phyloP scores from a whole-genome alignment of 2,797 vertebrate genomes.

The Urophycis tenuis region DNA sequence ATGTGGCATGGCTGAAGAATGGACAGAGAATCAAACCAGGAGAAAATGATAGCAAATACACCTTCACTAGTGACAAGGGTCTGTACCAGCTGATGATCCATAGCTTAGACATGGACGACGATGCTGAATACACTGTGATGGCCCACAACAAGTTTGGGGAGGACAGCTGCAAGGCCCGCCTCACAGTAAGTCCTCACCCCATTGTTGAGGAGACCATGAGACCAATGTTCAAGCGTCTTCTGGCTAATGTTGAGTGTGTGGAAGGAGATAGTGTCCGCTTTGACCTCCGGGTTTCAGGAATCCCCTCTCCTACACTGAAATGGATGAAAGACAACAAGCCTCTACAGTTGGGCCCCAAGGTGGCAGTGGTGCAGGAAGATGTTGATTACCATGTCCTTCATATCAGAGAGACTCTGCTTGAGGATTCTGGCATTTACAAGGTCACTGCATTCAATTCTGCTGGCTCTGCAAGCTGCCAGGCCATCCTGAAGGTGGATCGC shows the following conservation, averaged over 20 bases:
- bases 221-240: conserved; percentile 96
- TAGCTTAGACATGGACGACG: conserved; percentile 81
- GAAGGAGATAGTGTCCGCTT: conserved; percentile 90
- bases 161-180: conserved; percentile 90
- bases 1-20: conserved; percentile 91
- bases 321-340: conserved; percentile 93
- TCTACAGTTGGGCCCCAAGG: conserved; percentile 81
- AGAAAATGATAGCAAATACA: conserved; percentile 87
- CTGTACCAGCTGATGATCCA: conserved; percentile 94
- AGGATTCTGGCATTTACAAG: conserved; percentile 91
- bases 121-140: conserved; percentile 89
- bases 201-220: conserved; percentile 84
- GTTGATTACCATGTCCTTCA: conserved; percentile 86
- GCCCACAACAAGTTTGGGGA: conserved; percentile 95
- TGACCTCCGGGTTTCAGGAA: conserved; percentile 91
- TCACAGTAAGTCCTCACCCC: conserved; percentile 86
- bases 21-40: conserved; percentile 90
- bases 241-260: conserved; percentile 89
- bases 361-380: conserved; percentile 86
- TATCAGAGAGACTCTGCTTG: conserved; percentile 91
- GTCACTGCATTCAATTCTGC: conserved; percentile 92
- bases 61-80: conserved; percentile 92
- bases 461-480: conserved; percentile 89
- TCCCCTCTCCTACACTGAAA: conserved; percentile 77
- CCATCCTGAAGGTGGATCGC: conserved; percentile 88